Evolutionary conservation across 2,888 invertebrate genomes (phyloP), one percentile per base, ranked within the genome.

Genomic region (Tipula confusa): DNA sequence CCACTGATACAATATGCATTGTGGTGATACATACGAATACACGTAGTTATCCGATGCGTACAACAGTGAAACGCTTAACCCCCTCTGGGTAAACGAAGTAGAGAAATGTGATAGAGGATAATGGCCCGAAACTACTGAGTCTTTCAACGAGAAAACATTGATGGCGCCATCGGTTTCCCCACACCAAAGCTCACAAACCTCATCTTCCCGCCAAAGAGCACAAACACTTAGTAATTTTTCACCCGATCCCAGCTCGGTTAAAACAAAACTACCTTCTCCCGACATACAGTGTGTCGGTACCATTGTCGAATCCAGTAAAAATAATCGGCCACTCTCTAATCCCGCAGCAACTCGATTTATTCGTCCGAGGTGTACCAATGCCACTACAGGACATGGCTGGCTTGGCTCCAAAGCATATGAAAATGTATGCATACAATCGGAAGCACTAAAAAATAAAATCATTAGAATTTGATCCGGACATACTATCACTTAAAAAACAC

Each of bases 1-100:
- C 97, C 97, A 98, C 87, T 96, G 96, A 89, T 96, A 97, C 13
- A 98, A 95, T 85, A 95, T 93, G 87, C 95, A 96, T 0, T 97
- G 95, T 6, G 97, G 97, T 88, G 95, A 94, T 0, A 95, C 93
- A 87, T 97, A 97, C 0, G 96, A 95, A 90, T 95, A 94, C 6
- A 96, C 93, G 80, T 91, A 91, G 1, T 90, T 91, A 33, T 92
- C 91, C 11, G 92, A 91, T 9, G 93, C 91, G 7, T 94, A 92
- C 64, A 96, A 90, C 85, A 96, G 93, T 33, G 94, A 92, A 0
- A 95, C 95, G 86, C 94, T 93, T 13, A 93, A 90, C 85, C 92
- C 92, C 85, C 92, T 91, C 80, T 92, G 91, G 5, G 90, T 90
- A 81, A 90, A 92, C 87, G 91, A 90, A 86, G 91, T 90, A 84